Percentiles rank a stretch among this genome's conserved stretches.
Conservation (phyloP, 2,888 invertebrate genomes). For the Gastracanthus pulcherrimus region DNA sequence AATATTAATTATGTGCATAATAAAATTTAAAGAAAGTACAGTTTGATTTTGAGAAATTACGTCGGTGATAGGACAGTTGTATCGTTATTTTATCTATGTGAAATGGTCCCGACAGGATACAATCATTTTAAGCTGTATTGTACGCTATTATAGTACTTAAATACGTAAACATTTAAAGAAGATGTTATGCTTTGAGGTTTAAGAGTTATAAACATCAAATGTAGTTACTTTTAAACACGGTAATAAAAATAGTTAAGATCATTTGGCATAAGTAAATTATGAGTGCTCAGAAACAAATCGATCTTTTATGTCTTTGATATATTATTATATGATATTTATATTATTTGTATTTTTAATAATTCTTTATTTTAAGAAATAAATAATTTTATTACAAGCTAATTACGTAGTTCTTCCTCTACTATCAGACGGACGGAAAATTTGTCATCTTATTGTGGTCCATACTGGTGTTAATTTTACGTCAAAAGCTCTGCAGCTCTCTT, state of each 20-base stretch:
- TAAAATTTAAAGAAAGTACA: conserved; percentile 10
- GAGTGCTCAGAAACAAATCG: conserved; percentile 57
- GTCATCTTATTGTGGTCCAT: conserved; percentile 59
- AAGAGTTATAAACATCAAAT: background rate
- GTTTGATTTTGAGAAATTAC: conserved; percentile 49
- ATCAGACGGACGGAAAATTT: conserved; percentile 61
- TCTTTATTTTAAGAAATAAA: conserved; percentile 10
- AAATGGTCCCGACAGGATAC: conserved; percentile 54
- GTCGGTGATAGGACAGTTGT: conserved; percentile 49
- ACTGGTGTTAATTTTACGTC: conserved; percentile 54
- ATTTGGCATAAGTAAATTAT: background rate
- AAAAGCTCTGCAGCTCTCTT: conserved; percentile 14
- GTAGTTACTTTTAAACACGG: background rate
- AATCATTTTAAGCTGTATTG: conserved; percentile 47
- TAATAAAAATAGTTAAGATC: background rate
- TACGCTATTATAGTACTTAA: conserved; percentile 43
- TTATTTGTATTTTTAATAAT: conserved; percentile 22
- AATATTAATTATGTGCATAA: background rate
- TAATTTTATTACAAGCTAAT: conserved; percentile 39
- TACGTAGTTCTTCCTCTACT: conserved; percentile 54
- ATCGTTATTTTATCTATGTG: conserved; percentile 40
- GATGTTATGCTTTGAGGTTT: conserved; percentile 4
- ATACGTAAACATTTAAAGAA: conserved; percentile 30
- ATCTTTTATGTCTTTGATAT: conserved; percentile 30
- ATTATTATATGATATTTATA: conserved; percentile 15